Conservation (phyloP, 2,113 vertebrate genomes). For the Hyperopisus bebe region DNA sequence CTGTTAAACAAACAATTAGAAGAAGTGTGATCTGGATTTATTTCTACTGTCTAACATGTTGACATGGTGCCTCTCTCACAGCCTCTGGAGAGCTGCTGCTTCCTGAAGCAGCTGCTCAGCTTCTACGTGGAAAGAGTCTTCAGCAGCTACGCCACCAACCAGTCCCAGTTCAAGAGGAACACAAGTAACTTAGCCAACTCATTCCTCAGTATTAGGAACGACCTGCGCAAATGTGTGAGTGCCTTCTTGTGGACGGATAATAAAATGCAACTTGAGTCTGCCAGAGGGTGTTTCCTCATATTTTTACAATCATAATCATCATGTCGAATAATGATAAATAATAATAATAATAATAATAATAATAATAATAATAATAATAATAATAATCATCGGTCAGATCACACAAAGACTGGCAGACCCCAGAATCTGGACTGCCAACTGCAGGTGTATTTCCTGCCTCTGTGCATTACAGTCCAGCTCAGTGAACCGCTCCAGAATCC, state of each 20-base stretch:
- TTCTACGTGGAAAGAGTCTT: slow-evolving; percentile 87
- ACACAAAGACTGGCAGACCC: background rate
- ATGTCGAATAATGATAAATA: background rate
- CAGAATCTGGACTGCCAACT: background rate
- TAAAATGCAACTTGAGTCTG: background rate
- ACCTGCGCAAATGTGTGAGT: slow-evolving; percentile 71
- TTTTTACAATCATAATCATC: background rate
- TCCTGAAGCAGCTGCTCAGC: slow-evolving; percentile 65
- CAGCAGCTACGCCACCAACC: slow-evolving; percentile 56
- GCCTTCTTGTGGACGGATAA: background rate
- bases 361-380: background rate
- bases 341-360: background rate
- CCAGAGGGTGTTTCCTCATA: background rate
- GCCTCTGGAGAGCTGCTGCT: slow-evolving; percentile 73
- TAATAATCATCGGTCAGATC: background rate
- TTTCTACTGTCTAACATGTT: background rate
- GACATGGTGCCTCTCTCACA: slow-evolving; percentile 34
- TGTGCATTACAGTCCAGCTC: background rate
- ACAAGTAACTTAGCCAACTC: slow-evolving; percentile 71
- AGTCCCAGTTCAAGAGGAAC: slow-evolving; percentile 47
- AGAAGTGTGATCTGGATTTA: background rate
- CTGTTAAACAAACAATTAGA: background rate
- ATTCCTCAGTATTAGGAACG: slow-evolving; percentile 66
- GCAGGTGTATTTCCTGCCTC: background rate
- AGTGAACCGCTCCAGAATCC: background rate